Conservation (phyloP, 2,113 vertebrate genomes). For the Origma solitaria region DNA sequence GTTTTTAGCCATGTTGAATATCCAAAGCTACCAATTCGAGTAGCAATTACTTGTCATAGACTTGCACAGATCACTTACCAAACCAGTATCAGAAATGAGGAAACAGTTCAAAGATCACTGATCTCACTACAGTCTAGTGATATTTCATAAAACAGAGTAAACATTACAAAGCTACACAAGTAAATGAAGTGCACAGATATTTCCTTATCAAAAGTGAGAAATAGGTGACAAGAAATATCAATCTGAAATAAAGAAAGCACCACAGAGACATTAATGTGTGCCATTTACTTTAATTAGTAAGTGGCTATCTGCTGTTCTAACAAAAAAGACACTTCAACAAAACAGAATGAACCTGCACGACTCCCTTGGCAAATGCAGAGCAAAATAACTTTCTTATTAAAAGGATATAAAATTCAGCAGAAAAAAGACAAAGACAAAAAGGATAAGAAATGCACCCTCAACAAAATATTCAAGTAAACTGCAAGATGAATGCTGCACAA, state of each 20-base stretch:
- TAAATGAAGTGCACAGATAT: neutral
- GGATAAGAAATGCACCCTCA: neutral
- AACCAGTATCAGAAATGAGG: neutral
- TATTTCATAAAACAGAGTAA: neutral
- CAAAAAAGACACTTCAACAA: neutral
- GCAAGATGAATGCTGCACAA: neutral
- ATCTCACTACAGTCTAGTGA: neutral
- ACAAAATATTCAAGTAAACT: neutral
- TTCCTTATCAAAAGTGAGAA: neutral
- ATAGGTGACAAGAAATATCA: neutral
- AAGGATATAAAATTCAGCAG: neutral
- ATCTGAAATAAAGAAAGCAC: neutral
- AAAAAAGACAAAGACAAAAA: neutral
- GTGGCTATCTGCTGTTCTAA: neutral
- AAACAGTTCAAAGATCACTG: neutral
- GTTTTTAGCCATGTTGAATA: neutral
- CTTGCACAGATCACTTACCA: neutral
- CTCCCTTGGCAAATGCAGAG: neutral
- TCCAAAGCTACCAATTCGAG: neutral
- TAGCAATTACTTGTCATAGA: neutral
- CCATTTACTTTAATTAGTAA: constrained; percentile 33
- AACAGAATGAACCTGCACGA: neutral
- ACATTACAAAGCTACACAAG: neutral
- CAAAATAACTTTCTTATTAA: neutral
- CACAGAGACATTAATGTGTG: neutral